Conservation (phyloP, 2,888 invertebrate genomes). For the Alcis repandata region DNA sequence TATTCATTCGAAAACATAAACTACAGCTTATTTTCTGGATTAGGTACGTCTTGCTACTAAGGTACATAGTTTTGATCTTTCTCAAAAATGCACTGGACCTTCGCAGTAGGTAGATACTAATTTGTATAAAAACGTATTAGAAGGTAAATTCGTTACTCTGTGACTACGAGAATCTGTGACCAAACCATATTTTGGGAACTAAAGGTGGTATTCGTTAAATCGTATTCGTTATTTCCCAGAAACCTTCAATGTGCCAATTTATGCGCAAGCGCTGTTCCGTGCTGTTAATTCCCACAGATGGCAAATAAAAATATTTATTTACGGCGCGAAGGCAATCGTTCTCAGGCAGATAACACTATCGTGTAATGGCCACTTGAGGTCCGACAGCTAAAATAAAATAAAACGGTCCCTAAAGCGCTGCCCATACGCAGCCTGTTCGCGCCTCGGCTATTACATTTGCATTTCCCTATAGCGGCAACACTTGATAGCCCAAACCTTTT, state of each 20-base stretch:
- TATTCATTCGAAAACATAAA: no score
- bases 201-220: no score
- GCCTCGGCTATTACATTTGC: conserved; percentile 74
- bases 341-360: conserved; percentile 73
- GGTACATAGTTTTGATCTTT: no score
- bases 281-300: conserved; percentile 33
- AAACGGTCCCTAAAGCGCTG: conserved; percentile 60
- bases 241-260: neutral
- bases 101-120: no score
- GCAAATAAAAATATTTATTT: conserved; percentile 59
- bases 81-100: no score
- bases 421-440: conserved; percentile 65
- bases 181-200: no score
- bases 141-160: no score
- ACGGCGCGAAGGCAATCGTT: conserved; percentile 76
- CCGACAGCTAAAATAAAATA: conserved; percentile 64
- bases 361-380: conserved; percentile 73
- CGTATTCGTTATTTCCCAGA: neutral
- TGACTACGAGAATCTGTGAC: no score
- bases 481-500: conserved; percentile 3
- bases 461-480: conserved; percentile 57
- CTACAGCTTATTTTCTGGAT: no score
- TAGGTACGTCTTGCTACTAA: no score
- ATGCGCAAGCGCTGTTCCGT: neutral
- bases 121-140: no score